Conservation (phyloP, 2,113 vertebrate genomes). For the Dunckerocampus dactyliophorus region DNA sequence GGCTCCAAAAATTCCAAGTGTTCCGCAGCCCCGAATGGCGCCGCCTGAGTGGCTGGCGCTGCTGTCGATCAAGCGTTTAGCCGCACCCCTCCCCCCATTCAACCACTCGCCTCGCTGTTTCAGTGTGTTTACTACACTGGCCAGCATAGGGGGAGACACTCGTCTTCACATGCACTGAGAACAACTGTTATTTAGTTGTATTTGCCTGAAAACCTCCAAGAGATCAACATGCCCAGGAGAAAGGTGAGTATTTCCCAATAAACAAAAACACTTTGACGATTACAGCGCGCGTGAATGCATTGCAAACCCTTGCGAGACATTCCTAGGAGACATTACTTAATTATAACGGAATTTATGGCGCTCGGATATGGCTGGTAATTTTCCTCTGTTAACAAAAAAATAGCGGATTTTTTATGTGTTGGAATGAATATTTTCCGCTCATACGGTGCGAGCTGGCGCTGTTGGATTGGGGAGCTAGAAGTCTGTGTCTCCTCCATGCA, state of each 20-base stretch:
- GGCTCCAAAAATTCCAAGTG: conserved; percentile 72
- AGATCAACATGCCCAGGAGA: conserved; percentile 80
- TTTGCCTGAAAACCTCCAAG: conserved; percentile 65
- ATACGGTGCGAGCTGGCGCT: conserved; percentile 41
- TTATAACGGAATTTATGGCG: conserved; percentile 56
- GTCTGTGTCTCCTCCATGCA: conserved; percentile 76
- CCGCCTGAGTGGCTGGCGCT: conserved; percentile 64
- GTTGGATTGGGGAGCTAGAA: conserved; percentile 72
- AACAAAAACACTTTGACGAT: conserved; percentile 45
- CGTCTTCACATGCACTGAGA: conserved; percentile 76
- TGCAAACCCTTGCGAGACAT: conserved; percentile 68
- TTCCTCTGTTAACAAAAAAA: conserved; percentile 49
- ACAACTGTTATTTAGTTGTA: conserved; percentile 67
- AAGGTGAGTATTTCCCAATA: conserved; percentile 72
- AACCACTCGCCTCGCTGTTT: conserved; percentile 76
- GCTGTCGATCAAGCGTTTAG: conserved; percentile 73
- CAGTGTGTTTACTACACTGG: conserved; percentile 81
- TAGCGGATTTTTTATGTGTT: conserved; percentile 58
- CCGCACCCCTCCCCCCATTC: conserved; percentile 78
- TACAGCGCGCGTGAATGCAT: conserved; percentile 44
- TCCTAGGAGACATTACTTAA: conserved; percentile 71
- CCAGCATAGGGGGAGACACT: conserved; percentile 75
- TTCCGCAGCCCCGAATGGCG: conserved; percentile 62
- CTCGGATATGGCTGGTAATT: conserved; percentile 19
- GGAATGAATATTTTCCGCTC: conserved; percentile 55